A percentile compares a stretch with the other conserved stretches of the same genome.
phyloP scores from a whole-genome alignment of 2,888 invertebrate species.

The Trachelus iudaicus region DNA sequence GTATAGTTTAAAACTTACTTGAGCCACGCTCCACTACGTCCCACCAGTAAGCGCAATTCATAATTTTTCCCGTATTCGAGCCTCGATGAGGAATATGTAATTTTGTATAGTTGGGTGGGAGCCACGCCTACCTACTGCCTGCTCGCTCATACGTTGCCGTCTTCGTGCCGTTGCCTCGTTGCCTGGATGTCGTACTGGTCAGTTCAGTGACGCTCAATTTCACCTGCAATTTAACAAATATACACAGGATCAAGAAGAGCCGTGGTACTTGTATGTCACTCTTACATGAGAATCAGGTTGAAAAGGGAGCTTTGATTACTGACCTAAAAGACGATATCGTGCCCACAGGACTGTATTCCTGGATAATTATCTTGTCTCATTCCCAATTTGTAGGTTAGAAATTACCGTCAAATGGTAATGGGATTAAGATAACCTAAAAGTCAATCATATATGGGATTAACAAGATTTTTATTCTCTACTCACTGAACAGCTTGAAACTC shows the following conservation, averaged over 20 bases:
- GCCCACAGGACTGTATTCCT: background rate
- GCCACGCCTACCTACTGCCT: slow-evolving; percentile 7
- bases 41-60: slow-evolving; percentile 35
- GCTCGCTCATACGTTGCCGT: slow-evolving; percentile 26
- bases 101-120: slow-evolving; percentile 27
- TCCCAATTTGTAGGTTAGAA: background rate
- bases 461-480: background rate
- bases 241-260: background rate
- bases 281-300: background rate
- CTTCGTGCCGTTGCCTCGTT: slow-evolving; percentile 12
- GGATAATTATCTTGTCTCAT: background rate
- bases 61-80: slow-evolving; percentile 45
- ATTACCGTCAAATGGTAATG: background rate
- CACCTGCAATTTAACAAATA: background rate
- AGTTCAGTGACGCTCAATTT: background rate
- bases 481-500: background rate
- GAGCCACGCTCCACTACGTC: slow-evolving; percentile 47
- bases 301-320: background rate
- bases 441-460: background rate
- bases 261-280: background rate
- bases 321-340: background rate
- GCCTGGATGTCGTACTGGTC: slow-evolving; percentile 5
- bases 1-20: background rate
- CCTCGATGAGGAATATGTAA: slow-evolving; percentile 50
- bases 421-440: background rate